phyloP scores from a whole-genome alignment of 1,140 invertebrate species.

The Penaeus chinensis region DNA sequence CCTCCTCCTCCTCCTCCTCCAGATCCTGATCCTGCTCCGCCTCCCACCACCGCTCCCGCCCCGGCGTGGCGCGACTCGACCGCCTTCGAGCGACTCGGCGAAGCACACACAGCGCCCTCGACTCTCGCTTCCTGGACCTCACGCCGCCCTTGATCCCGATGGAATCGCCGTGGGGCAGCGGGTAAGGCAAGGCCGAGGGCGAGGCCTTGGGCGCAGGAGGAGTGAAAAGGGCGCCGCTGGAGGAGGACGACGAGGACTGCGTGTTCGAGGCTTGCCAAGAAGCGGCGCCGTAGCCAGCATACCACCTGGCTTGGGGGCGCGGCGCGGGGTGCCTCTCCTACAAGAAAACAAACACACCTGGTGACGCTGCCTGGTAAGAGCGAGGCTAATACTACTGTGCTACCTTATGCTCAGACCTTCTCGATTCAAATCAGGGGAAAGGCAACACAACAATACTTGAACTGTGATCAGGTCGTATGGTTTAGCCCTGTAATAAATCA shows the following conservation, averaged over 20 bases:
- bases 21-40: neutral
- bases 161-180: no score
- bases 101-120: neutral
- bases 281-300: slow-evolving; percentile 6
- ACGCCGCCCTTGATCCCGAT: neutral
- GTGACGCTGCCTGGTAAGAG: slow-evolving; percentile 28
- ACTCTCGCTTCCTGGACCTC: neutral
- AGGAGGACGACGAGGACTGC: slow-evolving; percentile 12
- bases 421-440: no score
- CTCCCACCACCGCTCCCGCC: neutral
- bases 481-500: no score
- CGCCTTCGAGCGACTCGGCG: neutral
- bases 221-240: neutral
- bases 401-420: no score
- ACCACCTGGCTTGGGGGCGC: slow-evolving; percentile 33
- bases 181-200: no score
- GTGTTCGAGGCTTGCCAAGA: neutral
- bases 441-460: no score
- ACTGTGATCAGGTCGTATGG: no score
- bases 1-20: neutral
- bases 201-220: no score
- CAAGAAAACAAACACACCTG: slow-evolving; percentile 58
- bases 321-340: slow-evolving; percentile 46
- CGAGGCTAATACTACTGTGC: no score
- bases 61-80: neutral